These are phyloP conservation scores for Netelia virgata DNA, from an alignment of 2,888 invertebrate species.

Conservation along the genomic window DNA sequence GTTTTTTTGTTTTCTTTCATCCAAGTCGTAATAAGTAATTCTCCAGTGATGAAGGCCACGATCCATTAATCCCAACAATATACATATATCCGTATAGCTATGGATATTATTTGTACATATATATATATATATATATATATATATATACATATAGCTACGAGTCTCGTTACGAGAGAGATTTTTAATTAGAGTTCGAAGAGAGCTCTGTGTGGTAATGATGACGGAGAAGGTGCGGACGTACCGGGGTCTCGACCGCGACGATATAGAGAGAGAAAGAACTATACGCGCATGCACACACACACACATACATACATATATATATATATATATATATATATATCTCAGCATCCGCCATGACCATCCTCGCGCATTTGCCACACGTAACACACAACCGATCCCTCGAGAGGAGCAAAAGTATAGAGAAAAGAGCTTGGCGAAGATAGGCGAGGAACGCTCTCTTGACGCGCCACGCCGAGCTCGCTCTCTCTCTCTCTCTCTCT, in stretches of 20 bases:
- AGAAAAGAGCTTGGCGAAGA: constrained; percentile 8
- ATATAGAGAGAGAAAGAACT: neutral
- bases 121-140: constrained; percentile 8
- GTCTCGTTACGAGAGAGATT: constrained; percentile 55
- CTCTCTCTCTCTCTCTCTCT: neutral
- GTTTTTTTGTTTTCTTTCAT: constrained; percentile 4
- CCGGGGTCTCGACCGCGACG: constrained; percentile 65
- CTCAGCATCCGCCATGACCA: constrained; percentile 39
- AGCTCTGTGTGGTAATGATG: constrained; percentile 63
- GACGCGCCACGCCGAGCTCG: constrained; percentile 1
- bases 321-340: constrained; percentile 14
- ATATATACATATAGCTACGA: constrained; percentile 4
- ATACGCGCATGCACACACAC: neutral
- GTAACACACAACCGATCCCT: constrained; percentile 4
- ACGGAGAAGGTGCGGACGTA: constrained; percentile 70
- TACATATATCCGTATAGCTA: constrained; percentile 1
- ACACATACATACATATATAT: neutral
- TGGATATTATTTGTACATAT: constrained; percentile 27
- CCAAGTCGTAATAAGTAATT: constrained; percentile 11
- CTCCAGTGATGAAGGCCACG: constrained; percentile 4
- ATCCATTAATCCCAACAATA: constrained; percentile 33
- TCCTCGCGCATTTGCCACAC: constrained; percentile 13
- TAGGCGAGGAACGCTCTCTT: constrained; percentile 3
- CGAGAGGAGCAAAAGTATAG: neutral
- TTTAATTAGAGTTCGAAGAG: constrained; percentile 69